Evolutionary conservation across 2,113 vertebrate genomes (phyloP).

Genomic region (Malurus elegans): DNA sequence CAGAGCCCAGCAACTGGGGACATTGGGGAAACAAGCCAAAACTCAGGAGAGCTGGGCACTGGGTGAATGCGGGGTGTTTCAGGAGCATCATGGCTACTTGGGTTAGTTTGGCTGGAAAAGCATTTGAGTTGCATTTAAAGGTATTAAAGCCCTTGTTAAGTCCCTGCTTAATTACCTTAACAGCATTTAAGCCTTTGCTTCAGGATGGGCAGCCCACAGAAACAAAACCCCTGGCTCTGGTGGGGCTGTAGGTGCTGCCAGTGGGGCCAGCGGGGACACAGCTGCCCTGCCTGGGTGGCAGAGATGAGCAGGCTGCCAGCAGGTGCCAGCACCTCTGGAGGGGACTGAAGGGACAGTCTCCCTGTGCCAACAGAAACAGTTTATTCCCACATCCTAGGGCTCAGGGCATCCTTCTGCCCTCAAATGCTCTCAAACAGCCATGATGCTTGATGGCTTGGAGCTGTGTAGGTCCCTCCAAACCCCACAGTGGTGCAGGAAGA

Average conservation of each 20-base stretch:
- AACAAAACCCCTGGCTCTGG: not conserved
- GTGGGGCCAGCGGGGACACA: accelerated
- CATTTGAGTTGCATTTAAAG: constrained; percentile 10
- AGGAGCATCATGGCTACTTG: not conserved
- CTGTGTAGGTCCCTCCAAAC: not conserved
- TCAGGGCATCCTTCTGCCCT: not conserved
- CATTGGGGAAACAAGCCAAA: not conserved
- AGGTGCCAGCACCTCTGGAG: not conserved
- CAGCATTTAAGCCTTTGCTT: not conserved
- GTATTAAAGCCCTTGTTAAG: not conserved
- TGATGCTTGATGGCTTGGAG: not conserved
- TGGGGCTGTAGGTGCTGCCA: not conserved
- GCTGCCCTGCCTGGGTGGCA: not conserved
- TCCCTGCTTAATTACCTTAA: constrained; percentile 33
- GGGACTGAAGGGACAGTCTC: not conserved
- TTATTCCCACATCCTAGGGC: not conserved
- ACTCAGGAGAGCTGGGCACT: not conserved
- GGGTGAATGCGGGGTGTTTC: not conserved
- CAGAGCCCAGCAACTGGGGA: not conserved
- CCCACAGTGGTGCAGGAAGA: not conserved
- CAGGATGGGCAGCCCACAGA: not conserved
- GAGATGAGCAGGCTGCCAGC: not conserved
- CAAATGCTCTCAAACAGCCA: not conserved
- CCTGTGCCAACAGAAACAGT: not conserved
- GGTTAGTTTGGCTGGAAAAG: not conserved